Base-by-base conservation (phyloP, 2,797 vertebrate species). In the Xyrichtys novacula region DNA sequence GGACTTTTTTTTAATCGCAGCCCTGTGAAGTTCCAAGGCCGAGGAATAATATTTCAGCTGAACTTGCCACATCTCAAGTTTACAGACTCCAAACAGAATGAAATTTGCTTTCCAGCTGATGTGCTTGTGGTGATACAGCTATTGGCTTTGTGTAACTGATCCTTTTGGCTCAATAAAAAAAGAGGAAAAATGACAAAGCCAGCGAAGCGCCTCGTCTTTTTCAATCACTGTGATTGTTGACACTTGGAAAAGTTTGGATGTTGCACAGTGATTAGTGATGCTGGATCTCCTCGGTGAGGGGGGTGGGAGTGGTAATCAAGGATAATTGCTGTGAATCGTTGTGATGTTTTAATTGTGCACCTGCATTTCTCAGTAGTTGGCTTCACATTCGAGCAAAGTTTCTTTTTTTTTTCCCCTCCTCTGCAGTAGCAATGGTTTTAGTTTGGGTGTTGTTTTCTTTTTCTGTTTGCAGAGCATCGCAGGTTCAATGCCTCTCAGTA, bases 311-410 rank as follows among this genome's bases (percentile, higher is more conserved):
- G 81, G 78, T 74, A 92, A 93, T 93, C 85, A 92, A 76, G 86
- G 71, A 86, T 91, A 86, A 93, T 91, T 91, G 71, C 78, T 39
- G 62, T 19, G 73, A 89, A 90, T 90, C 74, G 85, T 67, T 74
- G 71, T 76, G 68, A 80, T 81, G 71, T 81, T 86, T 80, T 86
- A 88, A 93, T 87, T 82, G 61, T 76, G 88, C 88, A 90, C 86
- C 89, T 91, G 90, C 82, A 57, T 86, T 85, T 64, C 36, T 78
- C 65, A 4, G 59, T 73, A 74, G 43, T 58, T 38, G 56, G 63
- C 49, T 56, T 65, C 44, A 52, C 17, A 43, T 49, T 60, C 17
- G 32, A 74, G 29, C 15, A 40, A 72, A 74, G 25, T 58, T 3
- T 16, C 10, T 53, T 14, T 34, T 34, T 52, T 65, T 56, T 64